Evolutionary conservation across 2,113 vertebrate species (phyloP).

Genomic region (Sclerurus mexicanus): DNA sequence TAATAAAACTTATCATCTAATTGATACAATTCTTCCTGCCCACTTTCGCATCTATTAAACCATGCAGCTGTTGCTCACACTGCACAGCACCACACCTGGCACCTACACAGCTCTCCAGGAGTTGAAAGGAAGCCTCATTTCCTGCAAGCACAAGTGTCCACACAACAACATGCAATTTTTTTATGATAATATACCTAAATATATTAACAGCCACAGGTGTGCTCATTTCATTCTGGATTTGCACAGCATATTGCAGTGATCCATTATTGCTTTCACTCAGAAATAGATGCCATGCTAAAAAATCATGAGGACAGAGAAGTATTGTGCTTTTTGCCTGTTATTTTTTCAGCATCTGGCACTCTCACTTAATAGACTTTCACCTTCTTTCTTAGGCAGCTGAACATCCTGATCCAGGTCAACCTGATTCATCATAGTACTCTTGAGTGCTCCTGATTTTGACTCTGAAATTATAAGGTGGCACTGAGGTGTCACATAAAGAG

Average conservation of each 20-base stretch:
- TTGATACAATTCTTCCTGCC: background rate
- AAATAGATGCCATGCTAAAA: background rate
- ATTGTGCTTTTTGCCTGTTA: background rate
- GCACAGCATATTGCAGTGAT: background rate
- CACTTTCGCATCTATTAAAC: background rate
- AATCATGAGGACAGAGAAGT: background rate
- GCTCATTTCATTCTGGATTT: background rate
- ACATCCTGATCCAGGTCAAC: background rate
- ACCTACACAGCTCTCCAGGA: background rate
- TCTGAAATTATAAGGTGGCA: background rate
- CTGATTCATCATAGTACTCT: background rate
- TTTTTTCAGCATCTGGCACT: background rate
- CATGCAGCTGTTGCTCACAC: background rate
- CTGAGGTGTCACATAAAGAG: background rate
- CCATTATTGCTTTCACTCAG: background rate
- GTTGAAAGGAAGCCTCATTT: background rate
- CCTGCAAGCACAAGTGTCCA: background rate
- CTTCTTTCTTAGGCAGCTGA: background rate
- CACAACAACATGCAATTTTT: background rate
- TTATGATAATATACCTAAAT: background rate
- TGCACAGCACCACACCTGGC: background rate
- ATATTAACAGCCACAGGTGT: background rate
- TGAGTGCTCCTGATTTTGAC: background rate
- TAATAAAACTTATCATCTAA: slow-evolving; percentile 63
- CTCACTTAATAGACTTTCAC: background rate